Evolutionary conservation across 2,888 invertebrate species (phyloP).

Genomic region (Pseudococcus jackbeardsleyi): DNA sequence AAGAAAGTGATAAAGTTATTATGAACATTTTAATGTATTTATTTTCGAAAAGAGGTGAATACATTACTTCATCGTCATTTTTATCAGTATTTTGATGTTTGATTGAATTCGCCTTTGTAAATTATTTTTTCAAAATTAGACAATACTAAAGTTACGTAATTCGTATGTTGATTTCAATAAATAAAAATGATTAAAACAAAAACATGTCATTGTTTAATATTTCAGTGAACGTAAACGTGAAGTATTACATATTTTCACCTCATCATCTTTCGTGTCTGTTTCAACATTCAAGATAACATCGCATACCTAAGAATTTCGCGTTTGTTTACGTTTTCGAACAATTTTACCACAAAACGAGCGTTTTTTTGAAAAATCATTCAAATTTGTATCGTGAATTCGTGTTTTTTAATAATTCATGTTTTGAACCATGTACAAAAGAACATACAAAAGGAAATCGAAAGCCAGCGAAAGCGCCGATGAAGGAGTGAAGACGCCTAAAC

Average conservation of each 20-base stretch:
- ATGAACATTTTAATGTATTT: not conserved
- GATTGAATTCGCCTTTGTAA: too few relatives aligned
- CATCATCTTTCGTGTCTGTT: not conserved
- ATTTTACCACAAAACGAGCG: constrained; percentile 16
- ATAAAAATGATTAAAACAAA: too few relatives aligned
- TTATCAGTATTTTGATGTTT: too few relatives aligned
- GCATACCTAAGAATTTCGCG: not conserved
- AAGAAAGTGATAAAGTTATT: not conserved
- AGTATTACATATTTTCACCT: not conserved
- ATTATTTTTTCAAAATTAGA: too few relatives aligned
- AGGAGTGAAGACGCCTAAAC: constrained; percentile 36
- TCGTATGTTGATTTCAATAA: too few relatives aligned
- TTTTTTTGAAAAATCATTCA: constrained; percentile 35
- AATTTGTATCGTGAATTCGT: constrained; percentile 5
- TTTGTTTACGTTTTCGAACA: constrained; percentile 47
- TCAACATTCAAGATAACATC: not conserved
- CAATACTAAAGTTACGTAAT: too few relatives aligned
- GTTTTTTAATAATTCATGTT: not conserved
- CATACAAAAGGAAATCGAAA: constrained; percentile 45
- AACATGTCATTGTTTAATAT: too few relatives aligned
- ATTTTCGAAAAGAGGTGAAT: not conserved
- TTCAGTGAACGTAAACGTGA: too few relatives aligned
- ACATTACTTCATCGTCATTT: too few relatives aligned
- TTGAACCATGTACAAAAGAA: constrained; percentile 39
- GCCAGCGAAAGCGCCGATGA: constrained; percentile 36